Evolutionary conservation across 2,797 vertebrate genomes (phyloP), one percentile per base, ranked within the genome.

Genomic region (Urosaurus nigricauda): DNA sequence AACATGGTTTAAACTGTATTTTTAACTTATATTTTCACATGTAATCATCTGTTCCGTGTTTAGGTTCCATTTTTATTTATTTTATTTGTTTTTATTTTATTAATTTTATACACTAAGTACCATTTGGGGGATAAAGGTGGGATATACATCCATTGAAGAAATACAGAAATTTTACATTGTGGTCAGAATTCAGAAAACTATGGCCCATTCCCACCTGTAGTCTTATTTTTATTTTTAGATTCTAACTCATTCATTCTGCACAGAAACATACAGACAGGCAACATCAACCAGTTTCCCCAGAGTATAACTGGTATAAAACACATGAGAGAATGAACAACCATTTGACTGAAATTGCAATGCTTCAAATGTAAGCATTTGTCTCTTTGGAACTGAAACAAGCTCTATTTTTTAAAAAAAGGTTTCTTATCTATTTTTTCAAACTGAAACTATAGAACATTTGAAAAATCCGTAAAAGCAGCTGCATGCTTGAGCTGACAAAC

Each of bases 341-440:
- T 43, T 83, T 89, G 47, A 89, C 87, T 84, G 60, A 90, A 89
- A 79, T 79, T 0, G 58, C 56, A 88, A 78, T 65, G 24, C 1
- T 90, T 5, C 17, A 2, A 4, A 63, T 83, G 35, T 71, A 74
- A 37, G 1, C 7, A 68, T 86, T 83, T 90, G 75, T 11, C 12
- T 0, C 0, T 81, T 53, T 90, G 56, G 4, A 91, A 68, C 78
- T n/a, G 6, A n/a, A 90, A 90, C 8, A 1, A 4, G 71, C 0
- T 29, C 89, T 37, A n/a, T 11, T 88, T 8, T 32, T 70, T 19
- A 53, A 53, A 53, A 85, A 88, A 86, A 16, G 0, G 11, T 0
- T 90, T 87, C 32, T 89, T 82, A 21, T 16, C 19, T 5, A 32
- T 60, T 81, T 26, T 35, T 29, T 17, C 8, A 51, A 56, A 79